Conservation (phyloP, 2,113 vertebrate species). For the Rhadina sibilatrix region DNA sequence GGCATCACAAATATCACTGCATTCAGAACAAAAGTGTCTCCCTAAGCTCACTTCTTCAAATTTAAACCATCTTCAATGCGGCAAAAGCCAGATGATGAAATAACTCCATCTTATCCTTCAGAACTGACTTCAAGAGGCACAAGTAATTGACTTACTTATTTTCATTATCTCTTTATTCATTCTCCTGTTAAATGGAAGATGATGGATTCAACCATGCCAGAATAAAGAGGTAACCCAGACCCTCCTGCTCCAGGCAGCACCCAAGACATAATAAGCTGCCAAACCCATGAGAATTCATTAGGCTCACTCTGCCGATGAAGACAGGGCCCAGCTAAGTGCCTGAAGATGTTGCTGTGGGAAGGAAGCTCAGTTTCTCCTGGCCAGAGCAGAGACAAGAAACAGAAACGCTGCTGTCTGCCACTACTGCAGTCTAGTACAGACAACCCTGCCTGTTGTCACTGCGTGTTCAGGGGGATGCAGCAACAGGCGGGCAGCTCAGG, state of each 20-base stretch:
- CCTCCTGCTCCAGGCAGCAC: not conserved
- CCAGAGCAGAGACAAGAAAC: not conserved
- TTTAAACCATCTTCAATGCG: not conserved
- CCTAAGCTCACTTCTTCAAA: not conserved
- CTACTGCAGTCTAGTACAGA: not conserved
- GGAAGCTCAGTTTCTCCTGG: not conserved
- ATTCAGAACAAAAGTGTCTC: not conserved
- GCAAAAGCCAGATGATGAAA: not conserved
- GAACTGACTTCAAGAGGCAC: not conserved
- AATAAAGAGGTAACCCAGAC: not conserved
- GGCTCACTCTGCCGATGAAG: not conserved
- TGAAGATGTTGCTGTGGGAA: not conserved
- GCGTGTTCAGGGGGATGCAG: not conserved
- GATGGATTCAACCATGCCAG: not conserved
- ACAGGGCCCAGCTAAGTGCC: not conserved
- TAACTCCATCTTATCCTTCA: not conserved
- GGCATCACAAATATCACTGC: not conserved
- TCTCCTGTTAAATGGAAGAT: not conserved
- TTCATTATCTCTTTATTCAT: not conserved
- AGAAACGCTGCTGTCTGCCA: accelerated
- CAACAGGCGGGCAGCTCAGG: not conserved
- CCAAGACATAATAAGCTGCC: not conserved
- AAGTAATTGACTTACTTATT: not conserved
- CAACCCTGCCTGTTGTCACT: not conserved
- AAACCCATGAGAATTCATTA: not conserved